Conservation (phyloP, 2,888 invertebrate genomes). For the Pocota personata region DNA sequence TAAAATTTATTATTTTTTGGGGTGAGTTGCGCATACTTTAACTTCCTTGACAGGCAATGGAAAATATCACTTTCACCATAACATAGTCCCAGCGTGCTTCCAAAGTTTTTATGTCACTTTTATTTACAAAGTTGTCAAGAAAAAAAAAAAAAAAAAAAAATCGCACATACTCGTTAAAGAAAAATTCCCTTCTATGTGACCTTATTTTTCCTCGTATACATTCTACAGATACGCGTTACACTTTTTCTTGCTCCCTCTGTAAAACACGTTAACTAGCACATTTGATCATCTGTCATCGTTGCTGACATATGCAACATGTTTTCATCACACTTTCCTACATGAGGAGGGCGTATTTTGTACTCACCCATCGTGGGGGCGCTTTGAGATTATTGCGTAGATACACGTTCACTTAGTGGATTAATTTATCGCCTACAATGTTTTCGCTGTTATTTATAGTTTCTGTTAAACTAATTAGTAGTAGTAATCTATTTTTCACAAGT, state of each 20-base stretch:
- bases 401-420: constrained; percentile 51
- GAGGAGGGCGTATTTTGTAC: constrained; percentile 24
- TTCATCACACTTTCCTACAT: constrained; percentile 39
- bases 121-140: not conserved
- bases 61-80: not conserved
- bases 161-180: no score
- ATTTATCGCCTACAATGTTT: constrained; percentile 43
- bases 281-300: constrained; percentile 51
- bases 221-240: not conserved
- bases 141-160: no score
- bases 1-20: not conserved
- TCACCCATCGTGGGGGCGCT: constrained; percentile 19
- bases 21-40: not conserved
- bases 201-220: not conserved
- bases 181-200: not conserved
- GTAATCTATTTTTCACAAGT: constrained; percentile 40
- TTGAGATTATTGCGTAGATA: constrained; percentile 1
- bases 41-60: constrained; percentile 2
- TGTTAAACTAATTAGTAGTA: constrained; percentile 60
- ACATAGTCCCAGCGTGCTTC: no score
- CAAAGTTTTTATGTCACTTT: not conserved
- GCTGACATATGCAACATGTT: constrained; percentile 48
- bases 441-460: constrained; percentile 55
- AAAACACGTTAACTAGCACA: constrained; percentile 27
- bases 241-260: not conserved